Evolutionary conservation across 2,888 invertebrate species (phyloP), one percentile per base, ranked within the genome.

Genomic region (Branchellion lobata): DNA sequence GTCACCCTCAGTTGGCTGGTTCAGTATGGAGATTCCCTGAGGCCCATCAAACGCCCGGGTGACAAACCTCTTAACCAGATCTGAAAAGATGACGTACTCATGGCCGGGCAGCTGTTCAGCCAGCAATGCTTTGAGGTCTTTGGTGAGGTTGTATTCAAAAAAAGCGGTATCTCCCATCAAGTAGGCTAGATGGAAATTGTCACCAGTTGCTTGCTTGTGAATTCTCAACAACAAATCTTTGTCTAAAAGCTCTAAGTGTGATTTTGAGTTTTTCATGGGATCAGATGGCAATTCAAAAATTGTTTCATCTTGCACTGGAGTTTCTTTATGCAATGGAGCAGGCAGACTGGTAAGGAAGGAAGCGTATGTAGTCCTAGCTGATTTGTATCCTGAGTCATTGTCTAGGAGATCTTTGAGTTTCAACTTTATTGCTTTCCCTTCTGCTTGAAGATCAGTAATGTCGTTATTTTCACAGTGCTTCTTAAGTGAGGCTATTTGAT

Each of bases 381-480:
- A 57, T 57, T n/a, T 57, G 61, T 18, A n/a, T 8, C 61, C 61
- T 57, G 61, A 57, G 24, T 18, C 61, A 57, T 57, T 24, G 24
- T 57, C 24, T n/a, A 57, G 21, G 21, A 57, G 61, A 5, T 57
- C n/a, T 57, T 57, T 57, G n/a, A 57, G 61, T 57, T 57, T 57
- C 24, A 24, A 24, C n/a, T 57, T 57, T 3, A 57, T 24, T 57
- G 5, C 61, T 24, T n/a, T 57, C 3, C 61, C 61, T 57, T 57
- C n/a, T 57, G 61, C 8, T 57, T 57, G 5, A 5, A 57, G 21
- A 57, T n/a, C 24, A n/a, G n/a, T n/a, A n/a, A n/a, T n/a, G n/a
- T n/a, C n/a, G n/a, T n/a, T n/a, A n/a, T n/a, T n/a, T n/a, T n/a
- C n/a, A n/a, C n/a, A n/a, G n/a, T n/a, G n/a, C n/a, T n/a, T n/a